phyloP scores from a whole-genome alignment of 2,888 invertebrate species.

The Alloscopus bannaensis region DNA sequence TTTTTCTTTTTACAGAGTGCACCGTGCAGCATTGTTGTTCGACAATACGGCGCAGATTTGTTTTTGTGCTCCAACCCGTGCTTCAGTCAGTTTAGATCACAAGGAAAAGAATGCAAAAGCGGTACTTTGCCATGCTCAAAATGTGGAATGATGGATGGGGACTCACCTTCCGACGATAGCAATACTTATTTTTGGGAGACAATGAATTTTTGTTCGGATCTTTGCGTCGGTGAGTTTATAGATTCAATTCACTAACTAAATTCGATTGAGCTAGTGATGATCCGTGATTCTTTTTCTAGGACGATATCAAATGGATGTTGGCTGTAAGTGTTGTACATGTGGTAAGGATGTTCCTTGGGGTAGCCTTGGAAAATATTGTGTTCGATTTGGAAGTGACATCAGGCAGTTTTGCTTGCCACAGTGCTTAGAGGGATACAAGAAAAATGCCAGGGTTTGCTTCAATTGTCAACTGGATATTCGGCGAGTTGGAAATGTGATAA shows the following conservation, averaged over 20 bases:
- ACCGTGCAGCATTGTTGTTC: slow-evolving; percentile 57
- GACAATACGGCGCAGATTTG: slow-evolving; percentile 68
- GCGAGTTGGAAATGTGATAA: slow-evolving; percentile 67
- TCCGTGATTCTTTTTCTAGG: slow-evolving; percentile 74
- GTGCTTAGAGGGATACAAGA: slow-evolving; percentile 92
- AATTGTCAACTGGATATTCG: slow-evolving; percentile 93
- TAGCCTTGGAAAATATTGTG: slow-evolving; percentile 93
- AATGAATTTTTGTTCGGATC: slow-evolving; percentile 94
- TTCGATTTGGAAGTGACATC: slow-evolving; percentile 93
- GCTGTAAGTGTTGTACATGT: slow-evolving; percentile 88
- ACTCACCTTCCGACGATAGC: not conserved
- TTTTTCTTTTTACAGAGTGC: slow-evolving; percentile 11
- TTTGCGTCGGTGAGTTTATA: slow-evolving; percentile 84
- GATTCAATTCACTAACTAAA: not conserved
- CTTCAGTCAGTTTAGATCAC: slow-evolving; percentile 69
- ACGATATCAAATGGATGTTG: slow-evolving; percentile 85
- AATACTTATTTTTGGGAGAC: slow-evolving; percentile 84
- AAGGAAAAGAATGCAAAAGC: slow-evolving; percentile 60
- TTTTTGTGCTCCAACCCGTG: slow-evolving; percentile 69
- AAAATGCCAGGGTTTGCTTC: slow-evolving; percentile 91
- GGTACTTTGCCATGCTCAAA: slow-evolving; percentile 68
- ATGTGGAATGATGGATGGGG: slow-evolving; percentile 65
- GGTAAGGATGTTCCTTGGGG: slow-evolving; percentile 84
- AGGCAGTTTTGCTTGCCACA: slow-evolving; percentile 92
- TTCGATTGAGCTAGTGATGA: not conserved